phyloP scores from a whole-genome alignment of 64 coral and sea anemone genomes.

The Pachyseris speciosa region DNA sequence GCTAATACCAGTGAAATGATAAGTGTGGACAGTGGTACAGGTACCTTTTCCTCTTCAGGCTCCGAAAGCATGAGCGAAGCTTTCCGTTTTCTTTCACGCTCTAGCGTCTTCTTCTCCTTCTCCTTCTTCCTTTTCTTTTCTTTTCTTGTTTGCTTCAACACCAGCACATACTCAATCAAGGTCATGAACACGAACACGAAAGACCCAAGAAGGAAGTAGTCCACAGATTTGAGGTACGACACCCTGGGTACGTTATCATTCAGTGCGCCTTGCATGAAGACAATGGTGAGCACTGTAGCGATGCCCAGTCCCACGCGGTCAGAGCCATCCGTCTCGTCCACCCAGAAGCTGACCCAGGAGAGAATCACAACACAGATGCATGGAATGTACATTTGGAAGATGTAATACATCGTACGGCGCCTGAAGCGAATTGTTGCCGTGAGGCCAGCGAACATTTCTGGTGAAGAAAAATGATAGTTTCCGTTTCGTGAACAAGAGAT shows the following conservation, averaged over 20 bases:
- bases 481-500: not conserved
- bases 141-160: constrained; percentile 65
- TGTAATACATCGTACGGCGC: constrained; percentile 79
- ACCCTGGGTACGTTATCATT: constrained; percentile 86
- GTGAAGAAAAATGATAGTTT: not conserved
- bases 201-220: constrained; percentile 84
- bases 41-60: constrained; percentile 30
- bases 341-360: constrained; percentile 91
- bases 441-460: constrained; percentile 82
- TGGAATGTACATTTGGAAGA: constrained; percentile 91
- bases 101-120: constrained; percentile 19
- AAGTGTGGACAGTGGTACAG: no score
- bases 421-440: constrained; percentile 82
- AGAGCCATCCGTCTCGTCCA: constrained; percentile 75
- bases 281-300: constrained; percentile 80
- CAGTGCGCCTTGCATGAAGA: constrained; percentile 87
- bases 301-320: constrained; percentile 85
- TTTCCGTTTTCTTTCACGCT: not conserved
- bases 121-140: constrained; percentile 42
- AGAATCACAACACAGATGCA: constrained; percentile 80
- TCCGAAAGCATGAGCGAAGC: not conserved
- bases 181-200: constrained; percentile 92
- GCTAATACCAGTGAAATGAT: no score
- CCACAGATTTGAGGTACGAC: constrained; percentile 86
- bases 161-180: constrained; percentile 79